Base-by-base conservation (phyloP, 2,888 invertebrate genomes). In the Drosophila meridionalis region DNA sequence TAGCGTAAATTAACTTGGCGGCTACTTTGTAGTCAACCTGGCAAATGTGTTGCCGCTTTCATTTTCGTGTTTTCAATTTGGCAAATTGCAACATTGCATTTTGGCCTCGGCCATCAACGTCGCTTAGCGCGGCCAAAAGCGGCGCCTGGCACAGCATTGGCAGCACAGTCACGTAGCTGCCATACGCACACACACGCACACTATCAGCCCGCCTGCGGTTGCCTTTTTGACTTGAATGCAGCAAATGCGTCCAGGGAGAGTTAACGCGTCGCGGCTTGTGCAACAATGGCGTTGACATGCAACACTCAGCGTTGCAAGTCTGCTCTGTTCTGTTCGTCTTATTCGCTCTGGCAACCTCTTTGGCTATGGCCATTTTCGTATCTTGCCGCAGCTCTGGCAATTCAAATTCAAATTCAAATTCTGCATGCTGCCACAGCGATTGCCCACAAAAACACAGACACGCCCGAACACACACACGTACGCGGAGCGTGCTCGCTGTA, bases 81-180 rank as follows among this genome's bases (percentile, higher is more conserved):
- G 53, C 52, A 89, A 90, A 87, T 76, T 84, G 90, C 90, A 80
- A 71, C 80, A 68, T 60, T 78, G 90, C 82, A 78, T 71, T 90
- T 89, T 78, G 50, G 69, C 62, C 69, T 59, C 68, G 79, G 65
- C 82, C 73, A 84, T 89, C 78, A 89, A 60, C 66, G 71, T 30
- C 48, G 80, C 87, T 88, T 76, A 72, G 65, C 61, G 64, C 40
- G 38, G 42, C 60, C 64, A 62, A 61, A 70, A 70, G 34, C 42
- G 64, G 12, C 34, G 43, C 26, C 53, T 9, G 38, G 47, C 53
- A 42, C 48, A 47, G 50, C 66, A 82, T 87, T 85, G 83, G 62
- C 79, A 87, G 61, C 72, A 68, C 63, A 79, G 74, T 79, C 90
- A 87, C 87, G 90, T 87, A 75, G 53, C 38, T 53, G 42, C 14